phyloP scores from a whole-genome alignment of 2,113 vertebrate species.

The Centropus unirufus region DNA sequence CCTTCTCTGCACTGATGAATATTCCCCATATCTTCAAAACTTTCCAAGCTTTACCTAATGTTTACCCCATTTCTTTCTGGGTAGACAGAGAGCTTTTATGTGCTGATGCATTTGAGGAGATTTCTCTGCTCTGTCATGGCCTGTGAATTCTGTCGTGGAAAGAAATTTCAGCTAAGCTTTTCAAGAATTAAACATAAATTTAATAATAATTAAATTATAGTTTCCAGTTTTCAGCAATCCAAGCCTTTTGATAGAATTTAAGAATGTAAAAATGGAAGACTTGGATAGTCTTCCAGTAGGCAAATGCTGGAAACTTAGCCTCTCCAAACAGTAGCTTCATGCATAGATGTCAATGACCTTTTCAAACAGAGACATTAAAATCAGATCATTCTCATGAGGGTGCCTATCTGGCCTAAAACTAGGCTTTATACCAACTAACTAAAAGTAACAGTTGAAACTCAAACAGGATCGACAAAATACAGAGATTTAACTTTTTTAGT shows the following conservation, averaged over 20 bases:
- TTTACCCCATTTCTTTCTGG: not conserved
- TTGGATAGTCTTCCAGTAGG: not conserved
- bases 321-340: not conserved
- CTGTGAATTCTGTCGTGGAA: not conserved
- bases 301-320: not conserved
- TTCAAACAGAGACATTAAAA: not conserved
- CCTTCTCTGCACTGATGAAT: not conserved
- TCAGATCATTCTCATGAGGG: not conserved
- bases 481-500: not conserved
- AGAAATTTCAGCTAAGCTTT: not conserved
- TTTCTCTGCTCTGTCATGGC: not conserved
- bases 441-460: not conserved
- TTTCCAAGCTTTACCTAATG: not conserved
- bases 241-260: not conserved
- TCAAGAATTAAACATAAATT: not conserved
- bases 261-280: not conserved
- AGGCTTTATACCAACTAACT: not conserved
- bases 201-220: not conserved
- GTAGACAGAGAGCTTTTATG: not conserved
- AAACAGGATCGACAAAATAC: not conserved
- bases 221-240: not conserved
- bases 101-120: not conserved
- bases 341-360: not conserved
- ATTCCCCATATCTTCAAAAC: not conserved
- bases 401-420: not conserved